These are phyloP conservation scores for Cheilosia urbana DNA, from an alignment of 2,888 invertebrate genomes.

Conservation along the genomic window DNA sequence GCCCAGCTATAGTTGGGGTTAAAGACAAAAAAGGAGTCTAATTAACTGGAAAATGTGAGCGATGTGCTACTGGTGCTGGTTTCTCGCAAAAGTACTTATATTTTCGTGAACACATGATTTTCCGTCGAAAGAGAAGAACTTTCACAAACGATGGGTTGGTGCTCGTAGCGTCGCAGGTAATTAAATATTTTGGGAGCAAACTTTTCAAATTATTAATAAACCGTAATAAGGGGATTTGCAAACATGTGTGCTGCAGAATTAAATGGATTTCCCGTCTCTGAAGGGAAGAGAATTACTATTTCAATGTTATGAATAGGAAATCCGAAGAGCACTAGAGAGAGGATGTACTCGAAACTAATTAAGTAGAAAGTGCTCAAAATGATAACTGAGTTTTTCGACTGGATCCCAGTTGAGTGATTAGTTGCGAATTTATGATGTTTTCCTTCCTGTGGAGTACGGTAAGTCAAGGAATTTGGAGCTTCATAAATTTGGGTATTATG, in stretches of 20 bases:
- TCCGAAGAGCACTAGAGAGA: slow-evolving; percentile 11
- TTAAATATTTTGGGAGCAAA: slow-evolving; percentile 36
- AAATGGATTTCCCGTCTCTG: not conserved
- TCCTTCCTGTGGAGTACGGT: not conserved
- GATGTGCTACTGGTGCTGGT: slow-evolving; percentile 7
- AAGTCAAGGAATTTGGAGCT: too few species aligned
- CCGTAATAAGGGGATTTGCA: slow-evolving; percentile 7
- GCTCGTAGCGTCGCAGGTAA: slow-evolving; percentile 2
- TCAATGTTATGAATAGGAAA: slow-evolving; percentile 2
- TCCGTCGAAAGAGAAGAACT: slow-evolving; percentile 4
- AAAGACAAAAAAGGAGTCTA: slow-evolving; percentile 38
- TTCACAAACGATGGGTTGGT: slow-evolving; percentile 15
- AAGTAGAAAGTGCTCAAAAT: slow-evolving; percentile 4
- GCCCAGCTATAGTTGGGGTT: slow-evolving; percentile 6
- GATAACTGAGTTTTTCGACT: not conserved
- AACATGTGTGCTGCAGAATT: not conserved
- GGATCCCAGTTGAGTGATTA: slow-evolving; percentile 30
- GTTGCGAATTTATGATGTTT: not conserved
- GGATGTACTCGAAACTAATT: slow-evolving; percentile 23
- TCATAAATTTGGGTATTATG: too few species aligned
- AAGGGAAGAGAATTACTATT: not conserved
- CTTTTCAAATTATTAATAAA: slow-evolving; percentile 58
- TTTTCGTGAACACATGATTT: not conserved
- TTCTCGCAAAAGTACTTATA: not conserved
- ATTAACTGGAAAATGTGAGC: slow-evolving; percentile 61